Evolutionary conservation across 1,140 invertebrate genomes (phyloP), one percentile per base, ranked within the genome.

Genomic region (Zeugodacus cucurbitae): DNA sequence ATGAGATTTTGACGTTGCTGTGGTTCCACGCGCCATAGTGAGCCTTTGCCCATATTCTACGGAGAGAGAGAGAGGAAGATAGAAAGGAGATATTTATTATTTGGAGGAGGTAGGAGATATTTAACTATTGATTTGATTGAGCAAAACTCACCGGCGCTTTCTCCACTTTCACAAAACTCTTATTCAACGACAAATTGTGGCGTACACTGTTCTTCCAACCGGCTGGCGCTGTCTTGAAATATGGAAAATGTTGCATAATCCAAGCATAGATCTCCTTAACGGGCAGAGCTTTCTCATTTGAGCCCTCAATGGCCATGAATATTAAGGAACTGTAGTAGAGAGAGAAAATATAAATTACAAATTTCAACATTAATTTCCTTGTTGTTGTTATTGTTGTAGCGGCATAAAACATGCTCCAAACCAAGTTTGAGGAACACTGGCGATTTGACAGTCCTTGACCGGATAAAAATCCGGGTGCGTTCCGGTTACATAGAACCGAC

Each of bases 251-350:
- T 90, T 98, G 96, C 89, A 98, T 94, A 89, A 99, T 99, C 98
- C 98, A 99, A n/a, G 98, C 96, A 92, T 99, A 99, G 90, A 99
- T 99, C 93, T 99, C 98, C 92, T 98, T 98, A 0, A 99, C 98
- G 2, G 98, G 98, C 87, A 99, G 92, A 8, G 98, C 97, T 93
- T 98, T 97, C 67, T 96, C 95, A 6, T 96, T 95, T 0, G 97
- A 98, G 89, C 98, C 97, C 93, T 99, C 98, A 89, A 99, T 98
- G 29, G 98, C 98, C 98, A 99, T 99, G 94, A 99, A 99, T 90
- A 99, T 99, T 57, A 99, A 95, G 93, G 98, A 98, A 89, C 97
- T 98, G 94, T 97, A 98, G n/a, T n/a, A 37, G 0, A 20, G 57
- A 86, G 34, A 54, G 14, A 62, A 3, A 62, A 32, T 64, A 20